These are phyloP conservation scores for Brachionus rubens DNA, from an alignment of 1,140 invertebrate genomes.

Conservation along the genomic window DNA sequence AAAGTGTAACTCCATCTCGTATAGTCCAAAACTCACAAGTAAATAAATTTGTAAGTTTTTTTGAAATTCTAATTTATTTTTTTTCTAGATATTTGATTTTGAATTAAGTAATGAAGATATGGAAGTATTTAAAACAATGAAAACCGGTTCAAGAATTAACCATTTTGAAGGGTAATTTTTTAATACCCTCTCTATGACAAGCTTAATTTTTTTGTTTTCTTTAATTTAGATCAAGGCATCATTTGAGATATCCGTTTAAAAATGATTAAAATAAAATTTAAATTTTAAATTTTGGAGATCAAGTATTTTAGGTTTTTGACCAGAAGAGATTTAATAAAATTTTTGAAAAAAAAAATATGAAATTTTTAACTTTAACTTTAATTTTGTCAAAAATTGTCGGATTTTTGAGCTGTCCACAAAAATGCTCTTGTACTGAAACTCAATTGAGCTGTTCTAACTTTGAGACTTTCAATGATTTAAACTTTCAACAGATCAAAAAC, in stretches of 20 bases:
- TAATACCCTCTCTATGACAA: not conserved
- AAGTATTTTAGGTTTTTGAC: not conserved
- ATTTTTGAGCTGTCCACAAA: not conserved
- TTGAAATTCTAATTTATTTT: not conserved
- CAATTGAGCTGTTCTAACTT: slow-evolving; percentile 3
- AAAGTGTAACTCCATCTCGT: not conserved
- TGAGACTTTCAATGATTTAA: not conserved
- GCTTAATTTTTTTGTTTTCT: not conserved
- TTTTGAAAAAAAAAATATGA: not conserved
- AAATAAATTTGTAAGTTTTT: not conserved
- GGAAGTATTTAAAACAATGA: slow-evolving; percentile 25
- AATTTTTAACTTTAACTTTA: not conserved
- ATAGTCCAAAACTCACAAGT: slow-evolving; percentile 32
- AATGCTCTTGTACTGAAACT: not conserved
- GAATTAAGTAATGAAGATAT: slow-evolving; percentile 36
- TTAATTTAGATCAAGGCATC: slow-evolving; percentile 5
- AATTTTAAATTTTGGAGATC: not conserved
- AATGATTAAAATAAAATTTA: not conserved
- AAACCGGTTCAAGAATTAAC: slow-evolving; percentile 16
- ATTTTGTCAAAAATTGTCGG: not conserved
- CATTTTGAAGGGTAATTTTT: slow-evolving; percentile 36
- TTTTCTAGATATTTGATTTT: slow-evolving; percentile 31
- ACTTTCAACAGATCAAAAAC: not conserved
- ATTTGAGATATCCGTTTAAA: not conserved
- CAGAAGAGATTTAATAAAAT: not conserved